These are phyloP conservation scores for Gobionotothen gibberifrons DNA, from an alignment of 2,797 vertebrate species.

Conservation along the genomic window DNA sequence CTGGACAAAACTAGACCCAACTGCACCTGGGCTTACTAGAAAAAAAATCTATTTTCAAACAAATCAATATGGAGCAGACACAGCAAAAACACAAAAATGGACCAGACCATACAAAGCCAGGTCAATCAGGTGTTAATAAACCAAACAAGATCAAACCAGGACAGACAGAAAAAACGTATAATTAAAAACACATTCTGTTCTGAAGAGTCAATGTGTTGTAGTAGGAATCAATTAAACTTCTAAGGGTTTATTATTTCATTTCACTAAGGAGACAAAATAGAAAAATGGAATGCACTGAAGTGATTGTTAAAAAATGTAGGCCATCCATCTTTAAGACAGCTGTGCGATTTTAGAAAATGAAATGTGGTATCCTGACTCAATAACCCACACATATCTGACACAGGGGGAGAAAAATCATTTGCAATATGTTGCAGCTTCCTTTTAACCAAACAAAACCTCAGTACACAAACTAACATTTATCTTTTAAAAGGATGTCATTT, in stretches of 20 bases:
- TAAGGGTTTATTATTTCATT: conserved; percentile 13
- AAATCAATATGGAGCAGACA: background rate
- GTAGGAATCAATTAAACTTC: conserved; percentile 10
- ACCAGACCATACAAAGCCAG: background rate
- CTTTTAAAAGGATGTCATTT: background rate
- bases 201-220: background rate
- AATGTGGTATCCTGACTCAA: conserved; percentile 12
- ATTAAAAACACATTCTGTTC: background rate
- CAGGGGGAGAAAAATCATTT: background rate
- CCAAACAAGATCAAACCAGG: background rate
- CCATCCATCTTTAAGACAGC: conserved; percentile 34
- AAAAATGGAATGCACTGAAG: conserved; percentile 18
- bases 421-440: conserved; percentile 14
- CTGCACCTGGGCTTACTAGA: background rate
- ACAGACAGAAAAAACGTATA: background rate
- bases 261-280: conserved; percentile 29
- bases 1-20: background rate
- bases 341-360: conserved; percentile 11
- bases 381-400: conserved; percentile 20
- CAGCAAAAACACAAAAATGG: background rate
- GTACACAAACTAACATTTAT: background rate
- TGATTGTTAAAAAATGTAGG: conserved; percentile 14
- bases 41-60: background rate
- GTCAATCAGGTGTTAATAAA: background rate
- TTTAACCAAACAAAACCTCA: conserved; percentile 4